Conservation (phyloP, 2,797 vertebrate genomes). For the Syndactyla subalaris region DNA sequence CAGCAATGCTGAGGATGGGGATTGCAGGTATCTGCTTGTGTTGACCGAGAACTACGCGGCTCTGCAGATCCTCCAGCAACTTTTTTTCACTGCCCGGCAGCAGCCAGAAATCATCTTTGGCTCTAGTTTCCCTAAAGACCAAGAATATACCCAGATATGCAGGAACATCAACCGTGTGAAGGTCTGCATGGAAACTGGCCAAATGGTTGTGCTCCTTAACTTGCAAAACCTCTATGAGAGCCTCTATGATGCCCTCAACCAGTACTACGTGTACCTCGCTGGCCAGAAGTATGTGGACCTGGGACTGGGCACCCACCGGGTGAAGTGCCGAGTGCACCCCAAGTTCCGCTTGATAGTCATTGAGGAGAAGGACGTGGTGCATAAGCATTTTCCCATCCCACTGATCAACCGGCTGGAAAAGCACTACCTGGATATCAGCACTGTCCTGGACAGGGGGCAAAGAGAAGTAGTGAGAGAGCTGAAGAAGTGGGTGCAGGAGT, state of each 20-base stretch:
- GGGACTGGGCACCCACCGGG: slow-evolving; percentile 94
- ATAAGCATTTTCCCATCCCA: slow-evolving; percentile 92
- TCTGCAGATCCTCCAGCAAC: slow-evolving; percentile 90
- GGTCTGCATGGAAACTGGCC: slow-evolving; percentile 96
- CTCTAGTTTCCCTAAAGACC: slow-evolving; percentile 95
- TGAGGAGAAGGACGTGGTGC: slow-evolving; percentile 93
- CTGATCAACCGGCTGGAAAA: slow-evolving; percentile 97
- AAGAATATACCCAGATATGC: slow-evolving; percentile 96
- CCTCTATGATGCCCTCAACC: slow-evolving; percentile 96
- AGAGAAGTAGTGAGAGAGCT: slow-evolving; percentile 78
- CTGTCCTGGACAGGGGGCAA: slow-evolving; percentile 84
- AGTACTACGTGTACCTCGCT: slow-evolving; percentile 94
- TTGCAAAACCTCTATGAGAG: slow-evolving; percentile 98
- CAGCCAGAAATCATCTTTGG: slow-evolving; percentile 97
- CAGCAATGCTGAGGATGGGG: slow-evolving; percentile 80
- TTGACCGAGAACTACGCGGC: slow-evolving; percentile 94
- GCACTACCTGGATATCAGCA: slow-evolving; percentile 92
- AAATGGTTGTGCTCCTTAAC: slow-evolving; percentile 91
- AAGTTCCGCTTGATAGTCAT: slow-evolving; percentile 92
- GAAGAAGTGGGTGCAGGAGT: slow-evolving; percentile 81
- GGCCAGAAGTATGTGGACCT: slow-evolving; percentile 96
- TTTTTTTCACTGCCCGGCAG: slow-evolving; percentile 76
- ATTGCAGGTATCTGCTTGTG: slow-evolving; percentile 92
- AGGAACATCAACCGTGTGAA: slow-evolving; percentile 96
- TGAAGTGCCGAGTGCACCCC: slow-evolving; percentile 94